Conservation (phyloP, 37 sponge, comb jelly and placozoan species). For the Hormiphora californensis region DNA sequence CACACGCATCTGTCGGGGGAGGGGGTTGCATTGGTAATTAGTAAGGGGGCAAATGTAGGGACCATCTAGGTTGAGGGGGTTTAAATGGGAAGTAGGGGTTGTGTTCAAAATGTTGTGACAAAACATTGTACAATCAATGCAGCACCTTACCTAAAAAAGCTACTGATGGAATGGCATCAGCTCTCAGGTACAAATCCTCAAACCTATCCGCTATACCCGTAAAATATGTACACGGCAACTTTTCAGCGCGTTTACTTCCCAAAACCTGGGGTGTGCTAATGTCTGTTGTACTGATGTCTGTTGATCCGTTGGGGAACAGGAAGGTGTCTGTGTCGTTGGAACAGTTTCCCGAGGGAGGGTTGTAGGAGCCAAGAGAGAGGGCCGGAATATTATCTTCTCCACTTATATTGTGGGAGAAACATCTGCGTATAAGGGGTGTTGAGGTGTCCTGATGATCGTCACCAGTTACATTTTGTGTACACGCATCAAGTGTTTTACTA, state of each 20-base stretch:
- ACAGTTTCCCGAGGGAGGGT: neutral
- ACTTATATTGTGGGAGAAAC: neutral
- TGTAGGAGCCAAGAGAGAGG: constrained; percentile 27
- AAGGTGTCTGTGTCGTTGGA: neutral
- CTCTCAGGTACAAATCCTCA: constrained; percentile 18
- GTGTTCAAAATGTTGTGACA: too few relatives aligned
- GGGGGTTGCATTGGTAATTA: too few relatives aligned
- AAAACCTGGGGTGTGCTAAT: neutral
- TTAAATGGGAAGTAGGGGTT: too few relatives aligned
- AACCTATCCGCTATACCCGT: neutral
- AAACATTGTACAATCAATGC: too few relatives aligned
- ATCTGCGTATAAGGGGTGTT: neutral
- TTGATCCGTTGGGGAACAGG: neutral
- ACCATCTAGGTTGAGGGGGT: too few relatives aligned
- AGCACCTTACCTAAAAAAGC: constrained; percentile 20
- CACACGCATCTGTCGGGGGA: constrained; percentile 1
- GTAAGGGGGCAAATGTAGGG: too few relatives aligned
- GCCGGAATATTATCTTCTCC: neutral
- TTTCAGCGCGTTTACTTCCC: neutral
- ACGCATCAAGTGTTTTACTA: constrained; percentile 25
- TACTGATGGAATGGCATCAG: neutral
- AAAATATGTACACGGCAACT: constrained; percentile 18
- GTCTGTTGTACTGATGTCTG: too few relatives aligned
- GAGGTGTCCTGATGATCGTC: neutral
- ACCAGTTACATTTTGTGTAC: neutral